Evolutionary conservation across 2,797 vertebrate genomes (phyloP).

Genomic region (Siniperca scherzeri): DNA sequence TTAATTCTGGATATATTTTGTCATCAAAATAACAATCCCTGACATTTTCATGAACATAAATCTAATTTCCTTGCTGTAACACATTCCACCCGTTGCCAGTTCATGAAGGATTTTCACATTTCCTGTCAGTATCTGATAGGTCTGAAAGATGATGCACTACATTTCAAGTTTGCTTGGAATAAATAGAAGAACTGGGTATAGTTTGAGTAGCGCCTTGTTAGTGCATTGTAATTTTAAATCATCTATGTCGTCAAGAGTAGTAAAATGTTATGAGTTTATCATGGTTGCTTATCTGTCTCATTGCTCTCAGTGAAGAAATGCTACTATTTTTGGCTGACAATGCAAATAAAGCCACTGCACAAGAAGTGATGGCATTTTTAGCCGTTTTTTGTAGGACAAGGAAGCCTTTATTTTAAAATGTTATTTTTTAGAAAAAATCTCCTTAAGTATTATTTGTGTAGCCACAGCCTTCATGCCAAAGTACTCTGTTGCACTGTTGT

Average conservation of each 20-base stretch:
- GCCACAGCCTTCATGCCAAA: background rate
- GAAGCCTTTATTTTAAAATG: background rate
- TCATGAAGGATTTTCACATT: background rate
- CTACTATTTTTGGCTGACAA: background rate
- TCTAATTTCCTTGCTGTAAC: background rate
- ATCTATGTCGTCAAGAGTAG: background rate
- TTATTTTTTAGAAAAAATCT: background rate
- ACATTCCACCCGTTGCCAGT: background rate
- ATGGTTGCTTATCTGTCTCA: background rate
- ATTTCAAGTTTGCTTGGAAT: background rate
- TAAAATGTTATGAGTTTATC: background rate
- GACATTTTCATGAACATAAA: background rate
- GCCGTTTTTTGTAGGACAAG: background rate
- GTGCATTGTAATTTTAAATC: background rate
- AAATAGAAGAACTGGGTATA: background rate
- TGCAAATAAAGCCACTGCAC: background rate
- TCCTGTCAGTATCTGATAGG: no score
- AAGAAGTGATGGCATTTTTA: background rate
- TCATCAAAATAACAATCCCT: background rate
- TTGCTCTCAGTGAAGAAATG: background rate
- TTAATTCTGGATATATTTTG: background rate
- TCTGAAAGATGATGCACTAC: background rate
- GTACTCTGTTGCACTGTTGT: background rate
- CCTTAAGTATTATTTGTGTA: background rate
- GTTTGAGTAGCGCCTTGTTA: background rate